A percentile compares a stretch with the other conserved stretches of the same genome.
Evolutionary conservation across 2,113 vertebrate species (phyloP).

Genomic region (Anguilla japonica): DNA sequence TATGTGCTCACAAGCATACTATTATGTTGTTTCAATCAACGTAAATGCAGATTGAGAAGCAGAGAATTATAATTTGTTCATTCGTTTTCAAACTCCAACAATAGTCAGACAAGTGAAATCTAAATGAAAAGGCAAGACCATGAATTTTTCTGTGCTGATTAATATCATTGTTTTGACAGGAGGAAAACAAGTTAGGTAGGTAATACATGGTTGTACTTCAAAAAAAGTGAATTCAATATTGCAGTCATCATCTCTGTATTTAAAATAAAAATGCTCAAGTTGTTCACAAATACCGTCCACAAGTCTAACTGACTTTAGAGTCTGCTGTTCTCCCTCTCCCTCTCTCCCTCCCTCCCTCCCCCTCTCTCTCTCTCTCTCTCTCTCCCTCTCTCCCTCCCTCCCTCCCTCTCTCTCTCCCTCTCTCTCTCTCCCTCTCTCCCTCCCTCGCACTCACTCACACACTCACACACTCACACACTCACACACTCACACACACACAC

Average conservation of each 20-base stretch:
- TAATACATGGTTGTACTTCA: background rate
- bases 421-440: background rate
- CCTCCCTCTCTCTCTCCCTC: background rate
- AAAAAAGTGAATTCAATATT: background rate
- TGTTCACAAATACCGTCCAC: background rate
- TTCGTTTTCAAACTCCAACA: background rate
- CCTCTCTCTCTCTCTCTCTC: too few relatives aligned
- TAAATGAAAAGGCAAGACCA: background rate
- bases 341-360: too few relatives aligned
- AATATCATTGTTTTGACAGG: slow-evolving; percentile 7
- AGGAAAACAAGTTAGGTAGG: background rate
- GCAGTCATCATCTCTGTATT: background rate
- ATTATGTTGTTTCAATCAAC: background rate
- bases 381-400: too few relatives aligned
- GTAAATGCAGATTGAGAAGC: background rate
- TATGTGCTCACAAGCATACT: too few relatives aligned
- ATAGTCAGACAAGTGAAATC: background rate
- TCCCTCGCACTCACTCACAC: too few relatives aligned
- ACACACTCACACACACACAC: background rate
- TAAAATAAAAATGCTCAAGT: background rate
- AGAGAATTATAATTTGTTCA: background rate
- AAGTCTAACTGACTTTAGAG: background rate
- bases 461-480: background rate
- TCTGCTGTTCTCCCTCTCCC: background rate
- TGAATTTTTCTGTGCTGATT: background rate